Evolutionary conservation across 1,140 invertebrate genomes (phyloP).

Genomic region (Dendrolimus punctatus): DNA sequence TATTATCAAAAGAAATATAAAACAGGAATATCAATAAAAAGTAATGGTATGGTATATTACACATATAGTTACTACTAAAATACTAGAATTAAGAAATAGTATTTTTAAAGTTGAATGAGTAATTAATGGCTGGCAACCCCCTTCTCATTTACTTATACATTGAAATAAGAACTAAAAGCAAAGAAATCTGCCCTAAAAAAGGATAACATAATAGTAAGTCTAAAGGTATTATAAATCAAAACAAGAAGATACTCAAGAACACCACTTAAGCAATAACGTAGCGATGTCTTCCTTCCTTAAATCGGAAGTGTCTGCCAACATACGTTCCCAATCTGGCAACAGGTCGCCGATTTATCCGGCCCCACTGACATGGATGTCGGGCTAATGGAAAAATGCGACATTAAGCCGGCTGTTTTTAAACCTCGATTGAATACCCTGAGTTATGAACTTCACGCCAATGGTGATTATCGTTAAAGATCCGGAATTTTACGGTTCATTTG

Average conservation of each 20-base stretch:
- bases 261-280: neutral
- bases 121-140: too few relatives aligned
- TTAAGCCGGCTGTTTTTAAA: slow-evolving; percentile 38
- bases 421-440: slow-evolving; percentile 38
- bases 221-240: too few relatives aligned
- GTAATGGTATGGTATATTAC: too few relatives aligned
- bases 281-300: slow-evolving; percentile 11
- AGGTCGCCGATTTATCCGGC: slow-evolving; percentile 53
- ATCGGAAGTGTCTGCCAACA: slow-evolving; percentile 32
- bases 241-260: neutral
- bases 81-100: too few relatives aligned
- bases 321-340: slow-evolving; percentile 44
- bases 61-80: too few relatives aligned
- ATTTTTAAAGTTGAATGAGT: too few relatives aligned
- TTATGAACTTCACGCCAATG: slow-evolving; percentile 36
- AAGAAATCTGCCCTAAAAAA: too few relatives aligned
- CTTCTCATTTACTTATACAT: too few relatives aligned
- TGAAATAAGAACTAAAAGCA: too few relatives aligned
- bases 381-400: slow-evolving; percentile 56
- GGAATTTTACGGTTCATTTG: slow-evolving; percentile 40
- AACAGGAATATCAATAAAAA: too few relatives aligned
- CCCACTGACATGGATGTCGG: slow-evolving; percentile 28
- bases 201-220: too few relatives aligned
- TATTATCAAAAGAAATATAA: too few relatives aligned
- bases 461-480: slow-evolving; percentile 29